phyloP scores from a whole-genome alignment of 2,113 vertebrate species.

The Myocastor coypus region DNA sequence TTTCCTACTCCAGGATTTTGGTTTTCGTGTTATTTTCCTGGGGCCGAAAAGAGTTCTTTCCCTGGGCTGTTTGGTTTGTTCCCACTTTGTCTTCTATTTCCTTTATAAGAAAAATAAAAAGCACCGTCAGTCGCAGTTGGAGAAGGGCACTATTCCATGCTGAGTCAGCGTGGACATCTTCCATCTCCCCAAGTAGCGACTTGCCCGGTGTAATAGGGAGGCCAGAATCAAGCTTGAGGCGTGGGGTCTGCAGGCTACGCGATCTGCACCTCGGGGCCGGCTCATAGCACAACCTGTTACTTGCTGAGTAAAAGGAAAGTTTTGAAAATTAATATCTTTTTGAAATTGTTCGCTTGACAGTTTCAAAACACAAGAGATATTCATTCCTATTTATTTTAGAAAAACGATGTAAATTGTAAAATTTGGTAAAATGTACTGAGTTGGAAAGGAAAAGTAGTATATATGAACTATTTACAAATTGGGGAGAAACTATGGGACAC shows the following conservation, averaged over 20 bases:
- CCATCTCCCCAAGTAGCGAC: fast-evolving
- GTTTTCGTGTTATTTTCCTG: background rate
- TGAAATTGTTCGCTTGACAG: background rate
- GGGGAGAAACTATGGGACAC: background rate
- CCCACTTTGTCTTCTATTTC: background rate
- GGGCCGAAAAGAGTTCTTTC: background rate
- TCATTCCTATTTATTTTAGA: background rate
- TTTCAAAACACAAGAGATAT: background rate
- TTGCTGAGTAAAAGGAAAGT: background rate
- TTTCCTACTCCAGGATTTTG: background rate
- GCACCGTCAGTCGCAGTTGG: background rate
- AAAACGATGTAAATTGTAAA: background rate
- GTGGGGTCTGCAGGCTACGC: fast-evolving
- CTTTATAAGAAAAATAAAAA: background rate
- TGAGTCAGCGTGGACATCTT: fast-evolving
- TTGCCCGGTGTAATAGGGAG: fast-evolving
- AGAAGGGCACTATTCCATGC: background rate
- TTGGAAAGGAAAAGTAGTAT: background rate
- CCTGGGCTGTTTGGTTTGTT: background rate
- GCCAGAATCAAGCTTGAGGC: fast-evolving
- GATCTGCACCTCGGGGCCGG: background rate
- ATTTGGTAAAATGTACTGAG: background rate
- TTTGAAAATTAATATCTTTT: background rate
- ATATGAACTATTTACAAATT: background rate
- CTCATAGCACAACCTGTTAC: background rate